Evolutionary conservation across 2,888 invertebrate genomes (phyloP), one percentile per base, ranked within the genome.

Genomic region (Carpatolechia fugitivella): DNA sequence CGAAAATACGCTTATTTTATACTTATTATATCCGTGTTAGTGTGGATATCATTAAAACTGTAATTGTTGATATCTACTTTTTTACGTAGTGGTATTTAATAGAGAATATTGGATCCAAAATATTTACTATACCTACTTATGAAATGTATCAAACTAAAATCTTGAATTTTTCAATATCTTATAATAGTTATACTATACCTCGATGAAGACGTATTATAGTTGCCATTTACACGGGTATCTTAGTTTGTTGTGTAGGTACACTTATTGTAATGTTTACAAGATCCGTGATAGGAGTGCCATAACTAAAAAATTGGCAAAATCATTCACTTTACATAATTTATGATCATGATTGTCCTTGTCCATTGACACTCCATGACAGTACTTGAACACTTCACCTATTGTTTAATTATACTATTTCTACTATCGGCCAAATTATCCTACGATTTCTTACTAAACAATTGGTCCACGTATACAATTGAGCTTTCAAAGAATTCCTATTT

Each of bases 1-100:
- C 88, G 85, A 79, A 75, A 80, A 86, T 89, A 90, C 89, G 89
- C 89, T 90, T 90, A 90, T 89, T 88, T 87, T 87, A 83, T 84
- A 86, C 78, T 76, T 76, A 78, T 76, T 82, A 82, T 85, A 84
- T 81, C 83, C 82, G 76, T 82, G 80, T 85, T 85, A 82, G 82
- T 75, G 76, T 83, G 77, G 82, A 72, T 82, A 80, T 80, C 77
- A 78, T 74, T 74, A 68, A 72, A 78, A 76, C 72, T 78, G 67
- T 78, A 78, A 73, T 75, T 81, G 80, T 83, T 85, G 81, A 77
- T 82, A 80, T 84, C 82, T 80, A 84, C 79, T 78, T 83, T 82
- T 76, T 76, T 78, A 83, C 72, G 80, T 82, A 82, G 78, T 74
- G 64, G 70, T 81, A 79, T 81, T 75, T 76, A 75, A 69, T 70